These are phyloP conservation scores for Drosophila recens DNA, from an alignment of 2,888 invertebrate genomes.

Conservation along the genomic window DNA sequence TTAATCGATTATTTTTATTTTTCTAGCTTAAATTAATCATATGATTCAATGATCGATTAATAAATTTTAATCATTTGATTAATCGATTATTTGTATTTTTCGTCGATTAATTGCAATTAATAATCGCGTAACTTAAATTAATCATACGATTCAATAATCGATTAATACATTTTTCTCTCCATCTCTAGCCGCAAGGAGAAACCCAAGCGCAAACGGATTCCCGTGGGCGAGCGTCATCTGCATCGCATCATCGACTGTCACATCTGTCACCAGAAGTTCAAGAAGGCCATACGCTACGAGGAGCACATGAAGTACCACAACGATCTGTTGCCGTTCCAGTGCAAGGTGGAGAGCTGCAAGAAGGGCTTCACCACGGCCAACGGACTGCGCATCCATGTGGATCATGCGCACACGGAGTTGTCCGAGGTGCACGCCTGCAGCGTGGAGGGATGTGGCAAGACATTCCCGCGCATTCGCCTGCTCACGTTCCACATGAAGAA, in stretches of 20 bases:
- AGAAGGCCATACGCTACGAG: slow-evolving; percentile 79
- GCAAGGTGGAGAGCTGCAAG: slow-evolving; percentile 78
- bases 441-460: slow-evolving; percentile 80
- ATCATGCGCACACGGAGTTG: slow-evolving; percentile 82
- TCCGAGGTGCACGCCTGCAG: slow-evolving; percentile 79
- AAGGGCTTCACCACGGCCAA: slow-evolving; percentile 82
- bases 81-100: too few relatives aligned
- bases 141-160: too few relatives aligned
- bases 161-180: too few relatives aligned
- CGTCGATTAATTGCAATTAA: too few relatives aligned
- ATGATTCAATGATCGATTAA: too few relatives aligned
- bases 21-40: too few relatives aligned
- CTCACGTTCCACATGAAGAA: slow-evolving; percentile 81
- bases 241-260: slow-evolving; percentile 82
- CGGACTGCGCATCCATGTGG: slow-evolving; percentile 80
- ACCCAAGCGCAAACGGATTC: slow-evolving; percentile 72
- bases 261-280: slow-evolving; percentile 82
- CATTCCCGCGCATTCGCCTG: slow-evolving; percentile 81
- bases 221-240: slow-evolving; percentile 73
- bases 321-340: slow-evolving; percentile 82
- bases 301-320: slow-evolving; percentile 84
- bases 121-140: too few relatives aligned
- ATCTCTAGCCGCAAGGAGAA: slow-evolving; percentile 62
- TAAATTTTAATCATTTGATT: too few relatives aligned
- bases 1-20: too few relatives aligned